A percentile compares a stretch with the other conserved stretches of the same genome.
These are phyloP conservation scores for Erpornis zantholeuca DNA, from an alignment of 2,113 vertebrate species.

Conservation along the genomic window DNA sequence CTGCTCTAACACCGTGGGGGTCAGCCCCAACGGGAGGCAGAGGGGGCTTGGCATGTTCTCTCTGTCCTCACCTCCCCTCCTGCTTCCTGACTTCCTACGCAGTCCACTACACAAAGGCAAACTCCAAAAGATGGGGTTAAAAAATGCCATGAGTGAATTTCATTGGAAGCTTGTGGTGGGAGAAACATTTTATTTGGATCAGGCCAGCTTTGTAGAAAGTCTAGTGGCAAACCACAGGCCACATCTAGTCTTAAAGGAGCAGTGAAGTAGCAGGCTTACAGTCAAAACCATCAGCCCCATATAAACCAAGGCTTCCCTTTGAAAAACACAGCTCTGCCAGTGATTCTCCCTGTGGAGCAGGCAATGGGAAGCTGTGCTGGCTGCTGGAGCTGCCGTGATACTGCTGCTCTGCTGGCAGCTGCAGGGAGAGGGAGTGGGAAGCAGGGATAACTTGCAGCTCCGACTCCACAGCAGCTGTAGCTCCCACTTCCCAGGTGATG, in stretches of 20 bases:
- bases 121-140: neutral
- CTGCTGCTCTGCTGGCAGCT: neutral
- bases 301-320: neutral
- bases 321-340: neutral
- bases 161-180: neutral
- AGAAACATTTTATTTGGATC: constrained; percentile 11
- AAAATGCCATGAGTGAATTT: neutral
- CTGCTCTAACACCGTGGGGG: neutral
- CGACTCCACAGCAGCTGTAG: neutral
- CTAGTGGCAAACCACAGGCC: constrained; percentile 29
- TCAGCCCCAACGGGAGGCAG: neutral
- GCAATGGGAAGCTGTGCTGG: neutral
- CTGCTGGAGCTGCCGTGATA: neutral
- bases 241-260: constrained; percentile 6
- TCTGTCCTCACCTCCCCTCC: neutral
- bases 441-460: neutral
- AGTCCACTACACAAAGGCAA: neutral
- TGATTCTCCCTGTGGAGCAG: neutral
- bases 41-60: neutral
- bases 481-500: neutral
- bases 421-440: neutral
- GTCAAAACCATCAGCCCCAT: neutral
- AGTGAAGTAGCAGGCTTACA: neutral
- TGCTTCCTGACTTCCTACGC: neutral
- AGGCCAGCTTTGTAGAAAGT: neutral